Base-by-base conservation (phyloP, 2,797 vertebrate genomes). In the Thaleichthys pacificus region DNA sequence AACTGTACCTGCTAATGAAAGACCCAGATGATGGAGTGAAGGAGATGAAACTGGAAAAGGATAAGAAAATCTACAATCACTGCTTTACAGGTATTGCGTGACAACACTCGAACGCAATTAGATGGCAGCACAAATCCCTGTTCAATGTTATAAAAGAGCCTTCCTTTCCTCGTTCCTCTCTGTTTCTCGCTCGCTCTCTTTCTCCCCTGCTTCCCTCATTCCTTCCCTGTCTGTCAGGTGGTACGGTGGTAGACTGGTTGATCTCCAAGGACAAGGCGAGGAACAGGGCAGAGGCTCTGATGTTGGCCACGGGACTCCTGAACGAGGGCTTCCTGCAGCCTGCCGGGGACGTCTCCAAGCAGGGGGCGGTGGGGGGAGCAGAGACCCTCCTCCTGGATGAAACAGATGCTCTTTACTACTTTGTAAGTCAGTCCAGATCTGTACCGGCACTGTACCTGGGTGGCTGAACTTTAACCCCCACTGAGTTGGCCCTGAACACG, bases 261-360 rank as follows among this genome's bases (percentile, higher is more conserved):
- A 82, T 97, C 78, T 95, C 94, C 5, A 94, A 89, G 70, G 91
- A 84, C 8, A 95, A 92, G 4, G 87, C 94, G 4, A 93, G 95
- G 77, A 99, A 98, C 77, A 92, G 94, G 51, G 83, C 90, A 0
- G 97, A 98, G 81, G 96, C 95, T 4, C 81, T 96, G 32, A 88
- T 99, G 95, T 82, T 99, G 58, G 92, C 95, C 14, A 93, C 95
- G 1, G 96, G 96, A 0, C 93, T 99, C 61, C 76, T 98, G 77
- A 97, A 82, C 1, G 97, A 99, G 80, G 97, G 97, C 3, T 98
- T 96, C 77, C 89, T 99, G 1, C 97, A 96, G 83, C 94, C 97
- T 4, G 96, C 97, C 0, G 95, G 94, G 1, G 96, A 97, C 0
- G 57, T 92, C 0, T 95, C 97, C 30, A 98, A 98, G 82, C 85